phyloP scores from a whole-genome alignment of 2,113 vertebrate genomes.

The Choloepus hoffmanni region DNA sequence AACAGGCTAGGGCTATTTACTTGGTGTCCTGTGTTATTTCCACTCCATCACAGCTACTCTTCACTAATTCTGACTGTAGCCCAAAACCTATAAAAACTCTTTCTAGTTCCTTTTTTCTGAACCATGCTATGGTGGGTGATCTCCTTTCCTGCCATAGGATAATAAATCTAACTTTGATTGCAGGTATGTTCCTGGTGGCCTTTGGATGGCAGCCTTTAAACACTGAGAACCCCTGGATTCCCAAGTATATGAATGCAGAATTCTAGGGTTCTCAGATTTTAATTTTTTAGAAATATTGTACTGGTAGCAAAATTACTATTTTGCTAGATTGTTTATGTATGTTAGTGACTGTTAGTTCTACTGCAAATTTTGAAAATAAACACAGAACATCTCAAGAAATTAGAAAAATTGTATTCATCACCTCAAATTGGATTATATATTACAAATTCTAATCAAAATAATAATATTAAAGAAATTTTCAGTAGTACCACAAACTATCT shows the following conservation, averaged over 20 bases:
- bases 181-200: neutral
- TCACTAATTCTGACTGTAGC: neutral
- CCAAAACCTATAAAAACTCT: neutral
- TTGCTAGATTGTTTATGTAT: constrained; percentile 30
- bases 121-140: neutral
- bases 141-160: neutral
- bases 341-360: constrained; percentile 35
- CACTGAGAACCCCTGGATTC: neutral
- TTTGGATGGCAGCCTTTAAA: neutral
- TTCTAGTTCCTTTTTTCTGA: neutral
- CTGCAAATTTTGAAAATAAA: constrained; percentile 66
- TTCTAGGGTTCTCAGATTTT: neutral
- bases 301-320: constrained; percentile 24
- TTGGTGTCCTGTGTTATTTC: neutral
- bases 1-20: neutral
- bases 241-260: neutral
- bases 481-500: constrained; percentile 72
- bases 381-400: constrained; percentile 58
- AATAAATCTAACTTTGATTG: neutral
- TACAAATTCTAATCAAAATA: constrained; percentile 71
- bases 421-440: constrained; percentile 61
- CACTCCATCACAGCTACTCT: neutral
- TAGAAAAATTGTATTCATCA: constrained; percentile 76
- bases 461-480: constrained; percentile 67
- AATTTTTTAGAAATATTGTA: constrained; percentile 3